Conservation (phyloP, 2,113 vertebrate genomes). For the Urocitellus parryii region DNA sequence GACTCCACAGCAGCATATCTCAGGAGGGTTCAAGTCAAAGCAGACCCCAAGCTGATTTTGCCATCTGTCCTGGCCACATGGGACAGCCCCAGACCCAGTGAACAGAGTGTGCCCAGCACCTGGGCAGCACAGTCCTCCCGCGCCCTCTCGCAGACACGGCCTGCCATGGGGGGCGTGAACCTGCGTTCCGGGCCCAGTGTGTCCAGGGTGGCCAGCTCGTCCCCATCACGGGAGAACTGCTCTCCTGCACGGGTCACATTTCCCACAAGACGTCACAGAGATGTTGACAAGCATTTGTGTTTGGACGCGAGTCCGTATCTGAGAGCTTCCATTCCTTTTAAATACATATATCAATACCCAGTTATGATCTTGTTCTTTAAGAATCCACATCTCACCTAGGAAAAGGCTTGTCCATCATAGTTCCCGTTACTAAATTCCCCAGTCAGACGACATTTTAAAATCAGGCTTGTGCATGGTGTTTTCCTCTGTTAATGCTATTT, state of each 20-base stretch:
- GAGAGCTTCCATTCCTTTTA: conserved; percentile 76
- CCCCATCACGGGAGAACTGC: conserved; percentile 60
- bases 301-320: conserved; percentile 80
- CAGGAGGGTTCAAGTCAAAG: neutral
- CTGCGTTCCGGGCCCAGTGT: too few species aligned
- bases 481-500: conserved; percentile 26
- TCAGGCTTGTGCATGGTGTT: conserved; percentile 1
- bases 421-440: conserved; percentile 69
- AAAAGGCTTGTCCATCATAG: conserved; percentile 75
- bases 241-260: conserved; percentile 61
- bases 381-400: conserved; percentile 56
- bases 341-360: conserved; percentile 79
- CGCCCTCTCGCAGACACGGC: too few species aligned
- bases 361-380: conserved; percentile 78
- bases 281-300: conserved; percentile 78
- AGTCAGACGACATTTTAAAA: conserved; percentile 69
- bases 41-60: neutral
- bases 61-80: neutral
- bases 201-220: too few species aligned
- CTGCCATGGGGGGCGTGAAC: too few species aligned
- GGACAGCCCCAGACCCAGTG: neutral
- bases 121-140: too few species aligned
- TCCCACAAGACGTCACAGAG: conserved; percentile 79
- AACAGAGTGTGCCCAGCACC: too few species aligned
- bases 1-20: too few species aligned